These are phyloP conservation scores for Colinus virginianus DNA, from an alignment of 2,113 vertebrate species.

Conservation along the genomic window DNA sequence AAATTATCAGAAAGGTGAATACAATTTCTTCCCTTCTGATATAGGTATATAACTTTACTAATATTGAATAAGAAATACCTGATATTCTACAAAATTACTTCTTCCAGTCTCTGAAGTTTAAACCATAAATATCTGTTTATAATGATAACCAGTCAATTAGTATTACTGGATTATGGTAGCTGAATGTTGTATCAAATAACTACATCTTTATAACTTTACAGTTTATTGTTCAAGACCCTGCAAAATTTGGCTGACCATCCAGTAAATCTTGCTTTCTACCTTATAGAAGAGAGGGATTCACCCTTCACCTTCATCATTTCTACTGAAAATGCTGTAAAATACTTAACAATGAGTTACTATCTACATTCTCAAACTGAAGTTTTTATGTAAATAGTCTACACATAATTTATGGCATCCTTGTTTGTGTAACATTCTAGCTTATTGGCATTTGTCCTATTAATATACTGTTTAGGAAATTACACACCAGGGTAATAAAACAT, in stretches of 20 bases:
- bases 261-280: conserved; percentile 21
- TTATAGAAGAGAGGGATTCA: conserved; percentile 20
- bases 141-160: neutral
- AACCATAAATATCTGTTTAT: neutral
- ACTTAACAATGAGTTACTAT: conserved; percentile 68
- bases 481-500: conserved; percentile 61
- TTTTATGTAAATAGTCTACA: conserved; percentile 72
- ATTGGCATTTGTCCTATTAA: conserved; percentile 77
- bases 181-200: neutral
- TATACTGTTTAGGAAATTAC: conserved; percentile 74
- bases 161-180: neutral
- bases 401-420: conserved; percentile 72
- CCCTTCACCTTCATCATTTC: conserved; percentile 24
- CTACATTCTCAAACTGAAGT: conserved; percentile 57
- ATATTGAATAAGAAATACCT: neutral
- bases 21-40: neutral
- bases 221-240: conserved; percentile 13
- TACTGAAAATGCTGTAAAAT: conserved; percentile 42
- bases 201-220: neutral
- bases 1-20: neutral
- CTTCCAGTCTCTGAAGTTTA: neutral
- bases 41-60: neutral
- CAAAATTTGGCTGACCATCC: neutral
- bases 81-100: neutral
- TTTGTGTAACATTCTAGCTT: conserved; percentile 71